These are phyloP conservation scores for Nettapus auritus DNA, from an alignment of 2,113 vertebrate species.

Conservation along the genomic window DNA sequence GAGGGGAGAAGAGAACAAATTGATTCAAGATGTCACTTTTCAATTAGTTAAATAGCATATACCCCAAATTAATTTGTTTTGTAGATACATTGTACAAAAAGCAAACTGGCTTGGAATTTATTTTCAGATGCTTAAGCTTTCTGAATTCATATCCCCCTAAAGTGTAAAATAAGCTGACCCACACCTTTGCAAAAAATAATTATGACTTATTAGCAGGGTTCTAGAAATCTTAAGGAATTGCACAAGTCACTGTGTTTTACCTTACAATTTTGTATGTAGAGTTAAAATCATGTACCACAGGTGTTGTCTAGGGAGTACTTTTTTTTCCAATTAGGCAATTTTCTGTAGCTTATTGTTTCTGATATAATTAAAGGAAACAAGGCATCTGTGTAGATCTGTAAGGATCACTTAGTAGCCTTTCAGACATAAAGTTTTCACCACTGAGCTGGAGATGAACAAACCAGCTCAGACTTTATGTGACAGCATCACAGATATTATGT, in stretches of 20 bases:
- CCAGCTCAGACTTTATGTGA: background rate
- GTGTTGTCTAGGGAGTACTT: background rate
- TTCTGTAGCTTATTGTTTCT: slow-evolving; percentile 42
- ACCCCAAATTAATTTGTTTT: background rate
- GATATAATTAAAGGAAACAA: slow-evolving; percentile 44
- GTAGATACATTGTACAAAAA: slow-evolving; percentile 6
- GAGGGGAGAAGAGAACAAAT: background rate
- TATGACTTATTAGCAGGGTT: background rate
- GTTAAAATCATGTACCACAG: background rate
- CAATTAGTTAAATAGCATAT: slow-evolving; percentile 12
- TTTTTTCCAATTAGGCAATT: background rate
- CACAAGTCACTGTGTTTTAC: slow-evolving; percentile 3
- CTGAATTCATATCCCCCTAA: slow-evolving; percentile 10
- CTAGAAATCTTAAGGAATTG: background rate
- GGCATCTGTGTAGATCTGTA: background rate
- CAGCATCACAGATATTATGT: slow-evolving; percentile 12
- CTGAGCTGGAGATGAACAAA: slow-evolving; percentile 30
- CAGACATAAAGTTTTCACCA: slow-evolving; percentile 18
- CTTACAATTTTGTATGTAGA: background rate
- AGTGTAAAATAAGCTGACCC: background rate
- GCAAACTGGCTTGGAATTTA: slow-evolving; percentile 11
- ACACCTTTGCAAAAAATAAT: background rate
- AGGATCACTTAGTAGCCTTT: slow-evolving; percentile 19
- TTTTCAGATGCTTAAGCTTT: background rate
- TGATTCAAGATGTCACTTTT: background rate